A percentile compares a stretch with the other conserved stretches of the same genome.
Evolutionary conservation across 1,140 invertebrate species (phyloP).

Genomic region (Ips typographus): DNA sequence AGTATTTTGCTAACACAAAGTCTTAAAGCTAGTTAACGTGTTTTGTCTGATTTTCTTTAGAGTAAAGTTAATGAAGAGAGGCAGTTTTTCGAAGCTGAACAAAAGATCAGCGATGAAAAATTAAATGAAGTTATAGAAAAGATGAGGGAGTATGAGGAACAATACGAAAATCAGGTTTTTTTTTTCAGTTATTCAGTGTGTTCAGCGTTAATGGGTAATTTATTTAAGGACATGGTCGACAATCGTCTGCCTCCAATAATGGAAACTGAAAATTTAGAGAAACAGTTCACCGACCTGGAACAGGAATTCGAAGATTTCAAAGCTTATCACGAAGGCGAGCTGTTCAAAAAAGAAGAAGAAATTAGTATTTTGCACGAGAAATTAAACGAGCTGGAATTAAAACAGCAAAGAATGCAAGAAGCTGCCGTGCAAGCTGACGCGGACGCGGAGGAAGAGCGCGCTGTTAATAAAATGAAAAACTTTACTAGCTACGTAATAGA

Average conservation of each 20-base stretch:
- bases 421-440: slow-evolving; percentile 39
- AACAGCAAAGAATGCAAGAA: slow-evolving; percentile 36
- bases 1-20: background rate
- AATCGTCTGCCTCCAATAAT: slow-evolving; percentile 71
- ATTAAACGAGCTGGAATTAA: slow-evolving; percentile 48
- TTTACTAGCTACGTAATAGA: slow-evolving; percentile 41
- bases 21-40: background rate
- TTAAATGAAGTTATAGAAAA: slow-evolving; percentile 71
- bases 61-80: slow-evolving; percentile 77
- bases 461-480: slow-evolving; percentile 41
- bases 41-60: slow-evolving; percentile 9
- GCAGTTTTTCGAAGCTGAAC: slow-evolving; percentile 72
- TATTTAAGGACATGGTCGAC: slow-evolving; percentile 45
- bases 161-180: slow-evolving; percentile 59
- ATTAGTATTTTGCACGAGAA: slow-evolving; percentile 58
- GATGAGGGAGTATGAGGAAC: slow-evolving; percentile 78
- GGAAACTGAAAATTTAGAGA: slow-evolving; percentile 72
- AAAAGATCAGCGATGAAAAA: slow-evolving; percentile 74
- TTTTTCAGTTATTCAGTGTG: slow-evolving; percentile 27
- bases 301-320: slow-evolving; percentile 66
- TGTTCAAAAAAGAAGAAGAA: slow-evolving; percentile 57
- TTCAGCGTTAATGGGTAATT: background rate
- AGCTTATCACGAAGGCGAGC: slow-evolving; percentile 52
- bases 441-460: slow-evolving; percentile 34
- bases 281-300: slow-evolving; percentile 71